Percentiles rank a stretch among this genome's conserved stretches.
These are phyloP conservation scores for Ferdinandea cuprea DNA, from an alignment of 2,888 invertebrate species.

Conservation along the genomic window DNA sequence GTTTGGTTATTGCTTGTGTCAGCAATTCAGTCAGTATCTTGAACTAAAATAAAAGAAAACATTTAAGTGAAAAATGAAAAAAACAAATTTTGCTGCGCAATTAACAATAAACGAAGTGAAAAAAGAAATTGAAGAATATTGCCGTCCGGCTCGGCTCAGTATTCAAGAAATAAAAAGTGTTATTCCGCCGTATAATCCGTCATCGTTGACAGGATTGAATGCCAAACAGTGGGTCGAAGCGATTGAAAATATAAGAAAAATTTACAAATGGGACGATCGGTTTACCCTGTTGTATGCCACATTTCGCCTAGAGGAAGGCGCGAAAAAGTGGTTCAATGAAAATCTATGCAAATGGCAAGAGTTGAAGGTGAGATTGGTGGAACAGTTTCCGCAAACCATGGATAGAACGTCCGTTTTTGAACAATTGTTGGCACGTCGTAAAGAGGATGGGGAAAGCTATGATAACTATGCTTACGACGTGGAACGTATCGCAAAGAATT, in stretches of 20 bases:
- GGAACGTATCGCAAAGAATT: constrained; percentile 12
- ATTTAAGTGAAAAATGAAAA: no score
- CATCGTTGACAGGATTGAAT: constrained; percentile 14
- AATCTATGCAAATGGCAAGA: constrained; percentile 25
- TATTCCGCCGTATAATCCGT: constrained; percentile 36
- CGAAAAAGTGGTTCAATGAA: constrained; percentile 20
- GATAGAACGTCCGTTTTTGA: background rate
- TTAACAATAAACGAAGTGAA: background rate
- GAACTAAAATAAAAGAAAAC: no score
- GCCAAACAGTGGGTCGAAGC: constrained; percentile 40
- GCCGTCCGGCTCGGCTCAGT: background rate
- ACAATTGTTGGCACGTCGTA: constrained; percentile 8
- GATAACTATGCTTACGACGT: constrained; percentile 26
- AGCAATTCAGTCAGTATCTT: no score
- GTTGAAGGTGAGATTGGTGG: constrained; percentile 13
- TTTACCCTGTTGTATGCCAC: constrained; percentile 33
- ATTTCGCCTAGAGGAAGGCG: constrained; percentile 20
- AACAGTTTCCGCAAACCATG: background rate
- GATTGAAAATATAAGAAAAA: constrained; percentile 17
- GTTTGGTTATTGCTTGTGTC: no score
- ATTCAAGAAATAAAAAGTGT: constrained; percentile 6
- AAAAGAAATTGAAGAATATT: background rate
- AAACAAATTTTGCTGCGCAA: background rate
- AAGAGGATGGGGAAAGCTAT: constrained; percentile 1
- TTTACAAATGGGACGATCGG: constrained; percentile 29